Evolutionary conservation across 2,113 vertebrate genomes (phyloP).

Genomic region (Tetrao urogallus): DNA sequence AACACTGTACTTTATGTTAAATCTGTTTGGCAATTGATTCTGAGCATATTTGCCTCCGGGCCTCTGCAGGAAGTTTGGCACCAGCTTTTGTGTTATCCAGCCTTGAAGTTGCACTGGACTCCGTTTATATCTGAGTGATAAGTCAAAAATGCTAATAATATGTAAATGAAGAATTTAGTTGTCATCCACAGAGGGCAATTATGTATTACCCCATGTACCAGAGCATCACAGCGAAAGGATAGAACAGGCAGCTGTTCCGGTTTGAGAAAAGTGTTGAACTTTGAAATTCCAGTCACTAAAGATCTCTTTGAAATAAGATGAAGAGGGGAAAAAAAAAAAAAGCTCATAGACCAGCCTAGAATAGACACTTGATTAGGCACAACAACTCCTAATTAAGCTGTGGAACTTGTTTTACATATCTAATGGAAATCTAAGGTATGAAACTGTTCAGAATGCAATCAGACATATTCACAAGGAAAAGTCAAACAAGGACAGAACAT

Average conservation of each 20-base stretch:
- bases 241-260: neutral
- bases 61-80: neutral
- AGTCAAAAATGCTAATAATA: neutral
- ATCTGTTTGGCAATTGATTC: neutral
- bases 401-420: accelerated
- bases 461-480: neutral
- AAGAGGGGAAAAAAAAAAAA: neutral
- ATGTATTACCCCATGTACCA: neutral
- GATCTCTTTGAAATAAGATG: neutral
- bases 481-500: neutral
- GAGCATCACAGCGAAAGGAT: neutral
- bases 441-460: constrained; percentile 10
- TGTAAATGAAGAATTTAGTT: neutral
- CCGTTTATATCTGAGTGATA: neutral
- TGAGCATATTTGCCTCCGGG: neutral
- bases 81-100: neutral
- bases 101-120: neutral
- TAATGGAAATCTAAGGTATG: constrained; percentile 1
- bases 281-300: neutral
- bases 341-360: neutral
- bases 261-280: neutral
- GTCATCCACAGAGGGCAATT: neutral
- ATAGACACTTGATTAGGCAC: neutral
- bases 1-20: neutral
- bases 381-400: neutral